Conservation (phyloP, 2,113 vertebrate genomes). For the Tetrax tetrax region DNA sequence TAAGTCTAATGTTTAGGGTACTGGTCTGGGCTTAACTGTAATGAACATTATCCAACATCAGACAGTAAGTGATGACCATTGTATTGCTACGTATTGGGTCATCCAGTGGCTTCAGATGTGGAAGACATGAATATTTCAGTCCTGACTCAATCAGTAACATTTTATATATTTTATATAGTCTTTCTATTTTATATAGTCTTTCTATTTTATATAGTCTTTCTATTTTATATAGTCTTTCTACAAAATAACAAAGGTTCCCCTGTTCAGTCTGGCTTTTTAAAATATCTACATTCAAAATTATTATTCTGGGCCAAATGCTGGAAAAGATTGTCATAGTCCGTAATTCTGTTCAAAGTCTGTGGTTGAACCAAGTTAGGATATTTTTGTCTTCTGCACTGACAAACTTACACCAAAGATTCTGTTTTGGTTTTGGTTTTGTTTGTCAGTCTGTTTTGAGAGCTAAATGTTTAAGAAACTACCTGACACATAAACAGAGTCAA, state of each 20-base stretch:
- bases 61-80: not conserved
- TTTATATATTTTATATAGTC: too few species aligned
- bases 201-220: too few species aligned
- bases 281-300: not conserved
- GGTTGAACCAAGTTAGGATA: not conserved
- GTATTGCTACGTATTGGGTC: not conserved
- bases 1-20: not conserved
- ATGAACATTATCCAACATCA: not conserved
- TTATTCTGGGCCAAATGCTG: not conserved
- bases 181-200: too few species aligned
- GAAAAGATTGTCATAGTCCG: not conserved
- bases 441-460: not conserved
- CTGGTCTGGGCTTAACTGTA: not conserved
- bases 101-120: not conserved
- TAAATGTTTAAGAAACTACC: not conserved
- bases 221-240: too few species aligned
- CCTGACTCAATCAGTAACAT: not conserved
- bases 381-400: not conserved
- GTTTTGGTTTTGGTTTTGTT: not conserved
- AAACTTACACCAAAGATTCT: not conserved
- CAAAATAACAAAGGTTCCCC: not conserved
- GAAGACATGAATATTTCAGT: not conserved
- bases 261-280: not conserved
- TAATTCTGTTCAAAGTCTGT: not conserved
- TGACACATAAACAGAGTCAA: not conserved